Evolutionary conservation across 1,140 invertebrate species (phyloP), one percentile per base, ranked within the genome.

Genomic region (Micrasema minimum): DNA sequence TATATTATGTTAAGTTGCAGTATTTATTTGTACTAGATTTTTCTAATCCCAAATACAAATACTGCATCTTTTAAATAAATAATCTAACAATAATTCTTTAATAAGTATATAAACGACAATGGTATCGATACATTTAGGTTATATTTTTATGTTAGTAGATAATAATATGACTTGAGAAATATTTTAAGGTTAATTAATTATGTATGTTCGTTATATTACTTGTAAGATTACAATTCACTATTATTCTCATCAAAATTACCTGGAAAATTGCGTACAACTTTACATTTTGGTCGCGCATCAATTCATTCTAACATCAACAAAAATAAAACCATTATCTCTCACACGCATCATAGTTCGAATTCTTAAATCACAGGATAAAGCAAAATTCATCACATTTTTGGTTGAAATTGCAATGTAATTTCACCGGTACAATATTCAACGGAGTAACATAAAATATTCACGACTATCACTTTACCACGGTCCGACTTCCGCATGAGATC

Each of bases 401-500:
- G 55, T 38, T 38, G 55, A 31, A 10, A 16, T 59, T 12, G 35
- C n/a, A 12, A 59, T 14, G 22, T 38, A 22, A 55, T 22, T 12
- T 31, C 51, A 35, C 31, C 26, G 51, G 51, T 35, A 59, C 7
- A 41, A 20, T 9, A 38, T 51, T 18, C 18, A 41, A 59, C 16
- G 35, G 55, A 59, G 55, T 41, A 43, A 59, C 55, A 16, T 11
- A 20, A 38, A 43, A 38, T 22, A 53, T 26, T 53, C 50, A 53
- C 50, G 11, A 53, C 9, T n/a, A 53, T 59, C 35, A 59, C 55
- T 59, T 18, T 2, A 16, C 18, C 55, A 35, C 55, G 38, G 37
- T 18, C 26, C 23, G 20, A 55, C 51, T 31, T 59, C 37, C 14
- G 22, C 16, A 35, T 74, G 72, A 74, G 72, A 74, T 74, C 72